These are phyloP conservation scores for Centropus unirufus DNA, from an alignment of 2,113 vertebrate species.

Conservation along the genomic window DNA sequence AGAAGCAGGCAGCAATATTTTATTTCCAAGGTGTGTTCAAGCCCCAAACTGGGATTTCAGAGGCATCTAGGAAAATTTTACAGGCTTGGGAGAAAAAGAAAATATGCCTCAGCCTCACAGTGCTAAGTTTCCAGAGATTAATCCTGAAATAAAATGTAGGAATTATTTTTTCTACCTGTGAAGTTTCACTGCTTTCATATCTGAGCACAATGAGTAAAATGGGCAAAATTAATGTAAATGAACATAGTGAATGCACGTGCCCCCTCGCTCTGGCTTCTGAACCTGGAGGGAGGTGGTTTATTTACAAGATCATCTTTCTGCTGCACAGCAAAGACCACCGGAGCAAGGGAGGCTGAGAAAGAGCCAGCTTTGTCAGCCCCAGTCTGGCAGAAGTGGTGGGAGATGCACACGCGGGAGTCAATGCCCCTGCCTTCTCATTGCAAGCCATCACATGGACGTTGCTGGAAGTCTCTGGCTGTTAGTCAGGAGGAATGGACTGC, in stretches of 20 bases:
- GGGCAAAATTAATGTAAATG: neutral
- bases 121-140: neutral
- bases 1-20: neutral
- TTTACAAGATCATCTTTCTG: neutral
- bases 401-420: neutral
- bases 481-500: neutral
- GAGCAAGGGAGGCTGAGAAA: neutral
- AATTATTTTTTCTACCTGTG: neutral
- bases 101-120: neutral
- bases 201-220: neutral
- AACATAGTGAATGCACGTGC: neutral
- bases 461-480: neutral
- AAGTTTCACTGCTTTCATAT: neutral
- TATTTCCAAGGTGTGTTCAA: neutral
- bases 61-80: neutral
- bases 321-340: neutral
- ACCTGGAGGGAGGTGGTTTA: neutral
- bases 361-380: neutral
- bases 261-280: neutral
- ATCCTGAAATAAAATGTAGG: neutral
- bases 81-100: neutral
- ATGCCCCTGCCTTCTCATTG: neutral
- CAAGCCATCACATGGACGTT: neutral
- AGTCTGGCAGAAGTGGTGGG: neutral
- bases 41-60: neutral